Evolutionary conservation across 2,888 invertebrate species (phyloP).

Genomic region (Eumacrocentrus americanus): DNA sequence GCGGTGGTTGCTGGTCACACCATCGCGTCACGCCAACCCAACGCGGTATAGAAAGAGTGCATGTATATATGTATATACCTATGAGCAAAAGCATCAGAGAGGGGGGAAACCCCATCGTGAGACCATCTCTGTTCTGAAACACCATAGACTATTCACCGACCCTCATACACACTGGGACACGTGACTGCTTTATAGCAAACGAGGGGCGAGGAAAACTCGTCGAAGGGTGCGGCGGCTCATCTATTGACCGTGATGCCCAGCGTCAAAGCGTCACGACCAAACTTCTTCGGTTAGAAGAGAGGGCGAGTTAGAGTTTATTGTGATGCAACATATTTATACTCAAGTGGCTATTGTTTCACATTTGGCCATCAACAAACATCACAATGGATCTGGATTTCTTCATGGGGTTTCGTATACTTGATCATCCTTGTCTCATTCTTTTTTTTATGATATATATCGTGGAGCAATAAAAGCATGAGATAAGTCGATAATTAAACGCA

Average conservation of each 20-base stretch:
- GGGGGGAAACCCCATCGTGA: slow-evolving; percentile 49
- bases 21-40: slow-evolving; percentile 45
- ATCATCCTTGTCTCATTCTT: slow-evolving; percentile 12
- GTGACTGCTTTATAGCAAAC: slow-evolving; percentile 55
- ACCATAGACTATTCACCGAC: slow-evolving; percentile 47
- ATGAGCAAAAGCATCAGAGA: not conserved
- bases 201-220: slow-evolving; percentile 28
- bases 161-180: slow-evolving; percentile 47
- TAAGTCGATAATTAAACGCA: too few relatives aligned
- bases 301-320: slow-evolving; percentile 44
- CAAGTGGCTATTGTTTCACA: slow-evolving; percentile 38
- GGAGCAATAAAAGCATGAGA: too few relatives aligned
- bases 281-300: slow-evolving; percentile 27
- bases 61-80: not conserved
- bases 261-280: slow-evolving; percentile 29
- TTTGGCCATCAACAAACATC: slow-evolving; percentile 26
- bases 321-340: slow-evolving; percentile 46
- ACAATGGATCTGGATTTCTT: slow-evolving; percentile 15
- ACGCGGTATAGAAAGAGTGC: slow-evolving; percentile 11
- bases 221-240: slow-evolving; percentile 41
- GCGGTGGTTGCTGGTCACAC: slow-evolving; percentile 44
- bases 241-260: slow-evolving; percentile 46
- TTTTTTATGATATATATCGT: too few relatives aligned
- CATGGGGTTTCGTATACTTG: slow-evolving; percentile 7
- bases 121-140: slow-evolving; percentile 54